These are phyloP conservation scores for Oophaga sylvatica DNA, from an alignment of 2,797 vertebrate species.

Conservation along the genomic window DNA sequence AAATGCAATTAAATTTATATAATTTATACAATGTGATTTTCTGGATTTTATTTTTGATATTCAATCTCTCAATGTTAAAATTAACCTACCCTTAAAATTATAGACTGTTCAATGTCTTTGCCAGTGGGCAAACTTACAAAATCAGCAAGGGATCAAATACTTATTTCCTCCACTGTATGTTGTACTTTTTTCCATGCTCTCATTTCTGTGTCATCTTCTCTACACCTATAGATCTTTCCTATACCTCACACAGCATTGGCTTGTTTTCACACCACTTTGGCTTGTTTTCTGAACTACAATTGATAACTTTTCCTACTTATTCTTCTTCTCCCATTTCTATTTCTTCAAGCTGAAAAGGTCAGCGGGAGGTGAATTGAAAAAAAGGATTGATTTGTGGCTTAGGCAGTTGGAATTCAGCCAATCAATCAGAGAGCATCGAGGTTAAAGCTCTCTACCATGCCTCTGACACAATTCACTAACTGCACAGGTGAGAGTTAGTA, in stretches of 20 bases:
- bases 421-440: conserved; percentile 23
- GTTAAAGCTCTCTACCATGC: conserved; percentile 25
- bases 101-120: no score
- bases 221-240: not conserved
- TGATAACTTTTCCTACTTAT: conserved; percentile 3
- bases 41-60: no score
- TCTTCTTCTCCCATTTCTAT: conserved; percentile 21
- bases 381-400: conserved; percentile 42
- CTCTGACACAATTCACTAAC: conserved; percentile 46
- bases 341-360: conserved; percentile 31
- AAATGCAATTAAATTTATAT: no score
- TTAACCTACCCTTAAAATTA: no score
- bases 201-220: not conserved
- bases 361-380: conserved; percentile 36
- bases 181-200: not conserved
- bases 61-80: no score
- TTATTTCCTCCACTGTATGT: not conserved
- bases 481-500: conserved; percentile 28
- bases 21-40: no score
- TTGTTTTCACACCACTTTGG: not conserved
- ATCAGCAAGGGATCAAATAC: no score
- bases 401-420: not conserved
- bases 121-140: no score
- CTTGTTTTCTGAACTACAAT: conserved; percentile 16
- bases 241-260: not conserved